Conservation (phyloP, 2,888 invertebrate species). For the Drosophila ustulata region DNA sequence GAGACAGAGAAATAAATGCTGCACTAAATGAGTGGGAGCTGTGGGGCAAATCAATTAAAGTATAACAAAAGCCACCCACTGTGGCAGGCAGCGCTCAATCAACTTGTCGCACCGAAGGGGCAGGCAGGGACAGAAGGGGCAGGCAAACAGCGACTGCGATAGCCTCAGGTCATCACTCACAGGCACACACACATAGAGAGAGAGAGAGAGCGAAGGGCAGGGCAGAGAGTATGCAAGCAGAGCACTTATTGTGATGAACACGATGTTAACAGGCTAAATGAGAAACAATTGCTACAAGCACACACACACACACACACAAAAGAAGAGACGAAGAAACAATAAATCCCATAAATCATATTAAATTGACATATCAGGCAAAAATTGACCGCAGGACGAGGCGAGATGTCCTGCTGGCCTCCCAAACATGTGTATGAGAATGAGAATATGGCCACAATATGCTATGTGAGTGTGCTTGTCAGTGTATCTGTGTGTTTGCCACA, state of each 20-base stretch:
- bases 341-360: conserved; percentile 80
- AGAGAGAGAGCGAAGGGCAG: conserved; percentile 8
- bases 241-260: conserved; percentile 79
- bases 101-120: conserved; percentile 49
- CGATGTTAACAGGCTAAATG: conserved; percentile 78
- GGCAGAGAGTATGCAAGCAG: conserved; percentile 22
- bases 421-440: conserved; percentile 13
- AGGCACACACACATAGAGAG: conserved; percentile 36
- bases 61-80: conserved; percentile 62
- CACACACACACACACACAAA: conserved; percentile 28
- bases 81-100: conserved; percentile 66
- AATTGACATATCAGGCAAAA: conserved; percentile 78
- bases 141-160: conserved; percentile 34
- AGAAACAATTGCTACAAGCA: conserved; percentile 72
- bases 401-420: conserved; percentile 23
- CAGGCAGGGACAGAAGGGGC: conserved; percentile 5
- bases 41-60: conserved; percentile 72
- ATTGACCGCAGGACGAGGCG: conserved; percentile 71
- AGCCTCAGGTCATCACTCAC: conserved; percentile 76
- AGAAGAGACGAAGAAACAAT: conserved; percentile 64
- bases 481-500: conserved; percentile 39
- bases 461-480: conserved; percentile 10
- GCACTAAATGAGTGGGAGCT: conserved; percentile 12
- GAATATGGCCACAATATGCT: conserved; percentile 46
- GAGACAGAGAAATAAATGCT: not conserved